phyloP scores from a whole-genome alignment of 2,113 vertebrate species.

The Megaleporinus macrocephalus region DNA sequence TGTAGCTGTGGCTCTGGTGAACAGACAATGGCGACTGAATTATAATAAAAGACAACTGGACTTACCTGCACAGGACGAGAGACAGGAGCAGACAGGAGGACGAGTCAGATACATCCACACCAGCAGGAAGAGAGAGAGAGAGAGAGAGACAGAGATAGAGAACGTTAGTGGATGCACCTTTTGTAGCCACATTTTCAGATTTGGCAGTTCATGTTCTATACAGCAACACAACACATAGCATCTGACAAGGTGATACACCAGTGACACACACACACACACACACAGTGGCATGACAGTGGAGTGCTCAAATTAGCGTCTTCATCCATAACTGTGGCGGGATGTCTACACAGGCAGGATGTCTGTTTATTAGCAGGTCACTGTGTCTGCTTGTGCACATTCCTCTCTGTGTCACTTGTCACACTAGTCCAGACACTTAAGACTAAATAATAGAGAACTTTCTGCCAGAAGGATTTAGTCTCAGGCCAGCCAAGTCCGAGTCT shows the following conservation, averaged over 20 bases:
- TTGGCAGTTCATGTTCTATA: slow-evolving; percentile 1
- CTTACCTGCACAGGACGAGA: slow-evolving; percentile 43
- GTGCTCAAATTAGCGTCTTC: slow-evolving; percentile 2
- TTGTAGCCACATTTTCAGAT: neutral
- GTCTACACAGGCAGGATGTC: neutral
- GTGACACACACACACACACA: neutral
- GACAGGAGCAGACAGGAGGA: neutral
- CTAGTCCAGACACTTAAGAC: slow-evolving; percentile 1
- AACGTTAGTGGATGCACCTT: slow-evolving; percentile 16
- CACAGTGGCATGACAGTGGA: neutral
- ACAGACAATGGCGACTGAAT: neutral
- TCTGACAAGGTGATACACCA: neutral
- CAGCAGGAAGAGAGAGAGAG: neutral
- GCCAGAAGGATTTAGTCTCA: slow-evolving; percentile 16
- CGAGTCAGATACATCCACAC: neutral
- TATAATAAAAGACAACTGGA: slow-evolving; percentile 22
- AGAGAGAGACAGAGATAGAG: slow-evolving; percentile 21
- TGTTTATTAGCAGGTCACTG: neutral
- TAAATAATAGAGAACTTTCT: slow-evolving; percentile 39
- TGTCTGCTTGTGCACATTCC: neutral
- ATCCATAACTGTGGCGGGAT: neutral
- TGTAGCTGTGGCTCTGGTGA: neutral
- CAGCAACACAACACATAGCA: neutral
- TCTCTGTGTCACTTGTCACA: neutral
- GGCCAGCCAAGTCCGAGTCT: neutral